Conservation (phyloP, 2,113 vertebrate genomes). For the Podiceps cristatus region DNA sequence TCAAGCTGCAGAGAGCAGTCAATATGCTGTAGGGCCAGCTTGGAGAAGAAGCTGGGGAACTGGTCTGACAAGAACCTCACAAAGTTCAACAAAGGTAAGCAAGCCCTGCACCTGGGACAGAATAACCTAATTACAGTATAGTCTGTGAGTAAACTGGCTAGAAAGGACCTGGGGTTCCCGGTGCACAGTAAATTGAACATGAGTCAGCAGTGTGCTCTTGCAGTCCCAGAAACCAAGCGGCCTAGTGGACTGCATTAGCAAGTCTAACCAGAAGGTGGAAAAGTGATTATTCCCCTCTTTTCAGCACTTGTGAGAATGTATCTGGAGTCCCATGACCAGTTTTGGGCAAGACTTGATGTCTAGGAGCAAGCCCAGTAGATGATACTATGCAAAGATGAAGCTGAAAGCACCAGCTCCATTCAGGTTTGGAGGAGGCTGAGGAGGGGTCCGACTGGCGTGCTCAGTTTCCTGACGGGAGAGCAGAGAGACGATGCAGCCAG, state of each 20-base stretch:
- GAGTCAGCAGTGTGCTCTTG: neutral
- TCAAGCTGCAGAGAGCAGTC: neutral
- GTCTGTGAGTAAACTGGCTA: neutral
- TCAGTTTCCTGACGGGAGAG: neutral
- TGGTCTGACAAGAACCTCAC: neutral
- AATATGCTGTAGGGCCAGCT: neutral
- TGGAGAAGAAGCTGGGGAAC: neutral
- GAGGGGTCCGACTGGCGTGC: neutral
- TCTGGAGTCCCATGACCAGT: fast-evolving
- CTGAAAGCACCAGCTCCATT: neutral
- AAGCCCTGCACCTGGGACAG: fast-evolving
- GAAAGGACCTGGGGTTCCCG: neutral
- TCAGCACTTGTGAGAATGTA: neutral
- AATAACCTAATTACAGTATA: neutral
- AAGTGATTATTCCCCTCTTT: neutral
- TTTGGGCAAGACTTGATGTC: neutral
- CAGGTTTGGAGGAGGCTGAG: neutral
- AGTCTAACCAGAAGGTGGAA: neutral
- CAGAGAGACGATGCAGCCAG: neutral
- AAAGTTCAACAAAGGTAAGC: neutral
- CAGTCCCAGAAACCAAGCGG: neutral
- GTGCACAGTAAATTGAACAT: neutral
- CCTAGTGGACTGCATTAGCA: neutral
- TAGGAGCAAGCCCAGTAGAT: neutral
- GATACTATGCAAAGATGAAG: neutral